Evolutionary conservation across 2,797 vertebrate species (phyloP).

Genomic region (Eptatretus atami): DNA sequence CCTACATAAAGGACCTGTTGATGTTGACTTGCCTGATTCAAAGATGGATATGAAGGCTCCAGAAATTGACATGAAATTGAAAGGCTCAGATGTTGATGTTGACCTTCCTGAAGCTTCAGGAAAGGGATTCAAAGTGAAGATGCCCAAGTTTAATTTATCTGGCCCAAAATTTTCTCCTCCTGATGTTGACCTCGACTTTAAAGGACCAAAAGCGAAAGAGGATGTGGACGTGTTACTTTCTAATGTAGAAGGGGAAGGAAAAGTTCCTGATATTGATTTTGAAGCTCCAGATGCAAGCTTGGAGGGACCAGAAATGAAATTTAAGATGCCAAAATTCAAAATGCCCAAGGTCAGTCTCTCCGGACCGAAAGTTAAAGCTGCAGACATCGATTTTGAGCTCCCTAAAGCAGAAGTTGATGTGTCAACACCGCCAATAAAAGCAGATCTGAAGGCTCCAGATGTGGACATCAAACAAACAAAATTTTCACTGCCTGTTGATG

Average conservation of each 20-base stretch:
- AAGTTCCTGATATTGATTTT: conserved; percentile 5
- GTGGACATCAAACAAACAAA: too few relatives aligned
- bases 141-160: conserved; percentile 10
- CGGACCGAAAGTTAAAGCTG: conserved; percentile 13
- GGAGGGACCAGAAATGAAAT: conserved; percentile 14
- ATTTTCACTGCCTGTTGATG: too few relatives aligned
- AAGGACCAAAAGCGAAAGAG: conserved; percentile 13
- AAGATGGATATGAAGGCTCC: conserved; percentile 11
- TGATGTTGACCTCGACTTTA: conserved; percentile 14
- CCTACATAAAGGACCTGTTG: conserved; percentile 9
- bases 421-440: conserved; percentile 10
- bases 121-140: conserved; percentile 16
- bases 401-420: conserved; percentile 9
- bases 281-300: conserved; percentile 10
- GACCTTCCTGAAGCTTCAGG: conserved; percentile 14
- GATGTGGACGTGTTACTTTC: conserved; percentile 13
- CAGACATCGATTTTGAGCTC: conserved; percentile 12
- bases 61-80: conserved; percentile 10
- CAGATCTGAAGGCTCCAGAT: conserved; percentile 12
- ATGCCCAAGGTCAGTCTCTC: conserved; percentile 14
- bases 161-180: conserved; percentile 18
- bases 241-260: conserved; percentile 12
- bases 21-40: conserved; percentile 11
- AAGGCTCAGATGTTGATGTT: conserved; percentile 10
- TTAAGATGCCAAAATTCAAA: conserved; percentile 21